Evolutionary conservation across 2,888 invertebrate species (phyloP), one percentile per base, ranked within the genome.

Genomic region (Pediacus dermestoides): DNA sequence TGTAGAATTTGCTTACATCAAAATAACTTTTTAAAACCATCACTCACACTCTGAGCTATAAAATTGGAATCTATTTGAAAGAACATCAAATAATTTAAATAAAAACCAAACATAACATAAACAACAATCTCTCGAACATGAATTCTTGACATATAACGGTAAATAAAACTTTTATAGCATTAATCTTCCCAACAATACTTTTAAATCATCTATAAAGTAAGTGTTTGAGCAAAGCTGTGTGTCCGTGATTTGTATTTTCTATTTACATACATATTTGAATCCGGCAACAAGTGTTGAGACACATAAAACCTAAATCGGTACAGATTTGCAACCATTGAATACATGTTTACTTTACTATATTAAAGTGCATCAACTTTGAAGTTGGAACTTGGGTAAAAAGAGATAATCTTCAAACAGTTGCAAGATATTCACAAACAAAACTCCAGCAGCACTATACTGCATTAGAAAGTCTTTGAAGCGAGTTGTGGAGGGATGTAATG

Each of bases 301-400:
- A 30, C 27, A 28, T 36, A 15, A 30, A 36, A 28, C 22, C 16
- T 11, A 13, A 23, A 23, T 34, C 25, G 11, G 34, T 18, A 2
- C 22, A 14, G 21, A 27, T 18, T 9, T 28, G 18, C 18, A 13
- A 26, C 25, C 11, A 34, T 34, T 34, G 26, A 14, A 27, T 23
- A 23, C 34, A 34, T 34, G 21, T 34, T 34, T 22, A 21, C 23
- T 34, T 22, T 22, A 25, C 22, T 21, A 34, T 34, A 34, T 34
- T 34, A 34, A 25, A 23, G 22, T 34, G 25, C 34, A 34, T 34
- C 34, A 34, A 34, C 34, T 34, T 34, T 34, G 25, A 34, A 13
- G 34, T 10, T n/a, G 13, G 15, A 22, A 15, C 23, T 7, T 6
- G n/a, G 6, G 21, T 7, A 6, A n/a, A 18, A n/a, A 34, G 33